phyloP scores from a whole-genome alignment of 2,888 invertebrate species.

The Trypoxylon attenuatum region DNA sequence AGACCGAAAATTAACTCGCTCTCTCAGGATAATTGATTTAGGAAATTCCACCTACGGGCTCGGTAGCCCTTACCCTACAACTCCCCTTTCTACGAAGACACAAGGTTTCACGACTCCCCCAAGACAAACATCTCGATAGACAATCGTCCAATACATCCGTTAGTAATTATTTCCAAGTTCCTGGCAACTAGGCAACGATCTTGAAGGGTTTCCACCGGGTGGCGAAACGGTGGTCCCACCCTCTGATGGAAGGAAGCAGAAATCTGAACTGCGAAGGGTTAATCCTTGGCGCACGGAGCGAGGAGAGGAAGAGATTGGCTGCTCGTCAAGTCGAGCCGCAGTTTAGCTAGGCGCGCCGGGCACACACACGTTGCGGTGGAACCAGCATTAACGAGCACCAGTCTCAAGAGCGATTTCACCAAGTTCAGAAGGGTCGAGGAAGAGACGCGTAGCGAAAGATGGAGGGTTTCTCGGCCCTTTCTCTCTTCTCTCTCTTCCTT shows the following conservation, averaged over 20 bases:
- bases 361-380: constrained; percentile 35
- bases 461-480: constrained; percentile 4
- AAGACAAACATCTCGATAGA: not conserved
- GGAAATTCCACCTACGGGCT: constrained; percentile 29
- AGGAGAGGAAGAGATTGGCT: constrained; percentile 18
- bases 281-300: not conserved
- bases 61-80: not conserved
- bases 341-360: constrained; percentile 31
- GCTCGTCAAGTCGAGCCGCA: constrained; percentile 26
- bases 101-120: not conserved
- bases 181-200: too few relatives aligned
- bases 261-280: not conserved
- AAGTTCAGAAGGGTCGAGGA: constrained; percentile 49
- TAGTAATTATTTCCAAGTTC: not conserved
- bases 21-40: constrained; percentile 49
- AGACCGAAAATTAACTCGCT: constrained; percentile 42
- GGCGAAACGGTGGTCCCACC: too few relatives aligned
- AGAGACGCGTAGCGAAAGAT: constrained; percentile 21
- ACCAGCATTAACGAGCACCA: constrained; percentile 60
- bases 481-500: constrained; percentile 12
- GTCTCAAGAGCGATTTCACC: constrained; percentile 55
- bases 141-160: not conserved
- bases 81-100: not conserved
- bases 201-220: too few relatives aligned
- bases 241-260: not conserved